These are phyloP conservation scores for Diarsia brunnea DNA, from an alignment of 2,888 invertebrate genomes.

Conservation along the genomic window DNA sequence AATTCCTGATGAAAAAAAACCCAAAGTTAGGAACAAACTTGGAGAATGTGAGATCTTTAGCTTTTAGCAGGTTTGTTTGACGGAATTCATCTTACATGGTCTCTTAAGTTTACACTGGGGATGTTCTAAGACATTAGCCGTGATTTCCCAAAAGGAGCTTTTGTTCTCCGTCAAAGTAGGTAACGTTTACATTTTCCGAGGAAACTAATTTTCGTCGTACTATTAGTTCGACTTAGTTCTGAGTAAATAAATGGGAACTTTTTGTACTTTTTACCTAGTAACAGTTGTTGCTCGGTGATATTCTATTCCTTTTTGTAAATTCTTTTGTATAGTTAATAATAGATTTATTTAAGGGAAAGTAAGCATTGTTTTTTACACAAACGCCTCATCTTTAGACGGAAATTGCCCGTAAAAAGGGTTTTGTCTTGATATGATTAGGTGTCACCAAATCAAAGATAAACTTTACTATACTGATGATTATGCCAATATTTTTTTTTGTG, in stretches of 20 bases:
- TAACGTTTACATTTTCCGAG: conserved; percentile 51
- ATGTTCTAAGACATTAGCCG: conserved; percentile 53
- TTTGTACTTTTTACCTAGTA: neutral
- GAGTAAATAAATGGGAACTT: conserved; percentile 1
- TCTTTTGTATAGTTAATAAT: neutral
- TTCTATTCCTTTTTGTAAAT: neutral
- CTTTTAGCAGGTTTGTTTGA: conserved; percentile 33
- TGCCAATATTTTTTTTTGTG: neutral
- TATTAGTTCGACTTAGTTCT: conserved; percentile 52
- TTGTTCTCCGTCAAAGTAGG: conserved; percentile 55
- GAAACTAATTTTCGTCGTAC: conserved; percentile 53
- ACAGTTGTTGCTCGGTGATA: neutral
- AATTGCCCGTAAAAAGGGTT: neutral
- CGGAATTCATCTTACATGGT: conserved; percentile 42
- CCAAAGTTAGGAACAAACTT: conserved; percentile 1
- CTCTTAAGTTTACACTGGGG: conserved; percentile 65
- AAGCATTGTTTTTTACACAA: neutral
- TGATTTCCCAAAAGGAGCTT: conserved; percentile 73
- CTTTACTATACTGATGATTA: neutral
- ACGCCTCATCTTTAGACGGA: too few relatives aligned
- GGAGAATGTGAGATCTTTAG: conserved; percentile 8
- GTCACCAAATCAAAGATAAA: neutral
- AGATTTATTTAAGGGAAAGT: too few relatives aligned
- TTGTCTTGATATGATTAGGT: neutral
- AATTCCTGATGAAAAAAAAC: too few relatives aligned